Conservation (phyloP, 2,113 vertebrate genomes). For the Prochilodus magdalenae region DNA sequence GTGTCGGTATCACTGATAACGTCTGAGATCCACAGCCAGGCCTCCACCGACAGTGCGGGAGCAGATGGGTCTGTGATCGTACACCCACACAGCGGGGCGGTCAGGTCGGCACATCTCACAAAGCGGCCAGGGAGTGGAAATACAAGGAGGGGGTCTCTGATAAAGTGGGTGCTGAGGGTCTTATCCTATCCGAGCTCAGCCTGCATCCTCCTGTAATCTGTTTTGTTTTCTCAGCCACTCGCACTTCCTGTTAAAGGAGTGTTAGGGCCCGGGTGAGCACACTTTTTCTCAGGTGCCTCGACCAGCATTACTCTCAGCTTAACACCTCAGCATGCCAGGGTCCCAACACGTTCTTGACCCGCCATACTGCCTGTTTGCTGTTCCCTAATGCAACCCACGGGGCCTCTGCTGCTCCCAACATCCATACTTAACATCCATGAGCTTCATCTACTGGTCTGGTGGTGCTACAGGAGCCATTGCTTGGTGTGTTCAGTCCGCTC, state of each 20-base stretch:
- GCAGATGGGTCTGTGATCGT: too few relatives aligned
- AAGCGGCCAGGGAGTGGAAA: too few relatives aligned
- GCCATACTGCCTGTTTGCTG: slow-evolving; percentile 9
- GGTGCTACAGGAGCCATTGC: too few relatives aligned
- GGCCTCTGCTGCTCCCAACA: too few relatives aligned
- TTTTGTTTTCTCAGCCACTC: neutral
- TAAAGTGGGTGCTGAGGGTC: neutral
- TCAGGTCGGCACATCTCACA: too few relatives aligned
- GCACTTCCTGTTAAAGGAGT: slow-evolving; percentile 15
- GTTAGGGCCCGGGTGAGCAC: neutral
- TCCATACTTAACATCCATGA: neutral
- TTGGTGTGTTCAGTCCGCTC: too few relatives aligned
- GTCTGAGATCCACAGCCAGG: too few relatives aligned
- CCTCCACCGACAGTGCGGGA: too few relatives aligned
- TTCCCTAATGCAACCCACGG: neutral
- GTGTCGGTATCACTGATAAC: too few relatives aligned
- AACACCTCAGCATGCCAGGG: neutral
- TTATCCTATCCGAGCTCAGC: neutral
- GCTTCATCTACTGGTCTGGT: neutral
- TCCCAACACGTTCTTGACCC: neutral
- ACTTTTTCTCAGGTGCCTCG: neutral
- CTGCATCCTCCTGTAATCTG: neutral
- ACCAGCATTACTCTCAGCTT: slow-evolving; percentile 16
- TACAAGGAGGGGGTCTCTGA: too few relatives aligned
- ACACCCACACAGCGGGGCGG: too few relatives aligned